Evolutionary conservation across 2,797 vertebrate genomes (phyloP), one percentile per base, ranked within the genome.

Genomic region (Manis javanica): DNA sequence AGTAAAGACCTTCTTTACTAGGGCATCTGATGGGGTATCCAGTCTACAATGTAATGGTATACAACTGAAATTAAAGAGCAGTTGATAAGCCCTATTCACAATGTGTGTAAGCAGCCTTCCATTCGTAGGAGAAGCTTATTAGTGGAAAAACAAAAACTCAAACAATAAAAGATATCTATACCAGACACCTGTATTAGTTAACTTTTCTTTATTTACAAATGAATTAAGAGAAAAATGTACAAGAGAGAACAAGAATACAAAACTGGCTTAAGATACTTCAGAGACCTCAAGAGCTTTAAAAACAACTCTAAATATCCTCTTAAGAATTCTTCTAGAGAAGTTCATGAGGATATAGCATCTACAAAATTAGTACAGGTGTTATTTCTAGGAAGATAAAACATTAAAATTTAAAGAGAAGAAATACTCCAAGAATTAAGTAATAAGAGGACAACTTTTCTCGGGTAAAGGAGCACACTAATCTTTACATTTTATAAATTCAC

Each of bases 201-300:
- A 69, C 9, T 18, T 94, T 91, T 95, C 42, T 71, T 81, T 83
- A 83, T 59, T 74, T 12, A 63, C 51, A 90, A 94, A 55, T 21
- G 68, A 79, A 37, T 46, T 49, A 69, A 61, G 79, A 95, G 90
- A 69, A 8, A 86, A 90, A 97, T 46, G 39, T 26, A 66, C 4
- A 31, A 51, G 18, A 78, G 9, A 57, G 26, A 94, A 46, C 23
- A 82, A 93, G 23, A 51, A 92, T 21, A 92, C 7, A 82, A 90
- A 92, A 93, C 9, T 13, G 18, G 42, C 15, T 91, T 0, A 91
- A 78, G 46, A 39, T 59, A 87, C 68, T 96, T 68, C 64, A 96
- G 14, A 88, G 6, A 93, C 83, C 1, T 61, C 15, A 69, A 92
- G 16, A 29, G 24, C 39, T 95, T 87, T 24, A 64, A 90, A 79